Conservation (phyloP, 2,113 vertebrate genomes). For the Chamaea fasciata region DNA sequence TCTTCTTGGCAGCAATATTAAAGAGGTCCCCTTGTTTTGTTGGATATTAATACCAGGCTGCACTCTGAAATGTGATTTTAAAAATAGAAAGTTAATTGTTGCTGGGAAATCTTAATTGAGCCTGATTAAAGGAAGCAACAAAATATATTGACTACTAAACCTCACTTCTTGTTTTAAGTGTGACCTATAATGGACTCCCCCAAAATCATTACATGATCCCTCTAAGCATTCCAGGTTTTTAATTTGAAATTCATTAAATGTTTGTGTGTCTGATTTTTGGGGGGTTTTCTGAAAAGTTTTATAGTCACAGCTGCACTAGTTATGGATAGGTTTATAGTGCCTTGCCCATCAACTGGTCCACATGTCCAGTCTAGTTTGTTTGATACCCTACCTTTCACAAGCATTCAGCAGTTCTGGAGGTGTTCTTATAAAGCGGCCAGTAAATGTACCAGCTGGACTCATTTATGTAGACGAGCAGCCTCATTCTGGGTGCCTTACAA, state of each 20-base stretch:
- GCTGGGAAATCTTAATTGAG: conserved; percentile 54
- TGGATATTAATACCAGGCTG: conserved; percentile 25
- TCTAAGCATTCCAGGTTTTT: conserved; percentile 48
- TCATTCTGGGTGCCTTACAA: conserved; percentile 68
- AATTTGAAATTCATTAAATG: conserved; percentile 69
- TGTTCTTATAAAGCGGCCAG: conserved; percentile 77
- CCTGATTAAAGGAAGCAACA: conserved; percentile 64
- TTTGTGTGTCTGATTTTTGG: conserved; percentile 73
- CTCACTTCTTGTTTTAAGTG: conserved; percentile 61
- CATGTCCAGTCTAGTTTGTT: conserved; percentile 76
- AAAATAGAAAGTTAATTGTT: conserved; percentile 59
- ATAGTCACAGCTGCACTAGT: conserved; percentile 82
- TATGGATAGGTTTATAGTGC: conserved; percentile 76
- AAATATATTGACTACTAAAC: conserved; percentile 48
- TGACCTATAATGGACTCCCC: conserved; percentile 12
- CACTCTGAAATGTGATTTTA: conserved; percentile 40
- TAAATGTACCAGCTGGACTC: conserved; percentile 84
- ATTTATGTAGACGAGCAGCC: conserved; percentile 73
- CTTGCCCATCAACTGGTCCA: conserved; percentile 71
- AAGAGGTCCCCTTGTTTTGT: conserved; percentile 10
- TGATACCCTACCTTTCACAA: conserved; percentile 77
- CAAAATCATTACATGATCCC: not conserved
- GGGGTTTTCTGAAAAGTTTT: conserved; percentile 70
- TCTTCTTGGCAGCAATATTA: conserved; percentile 31
- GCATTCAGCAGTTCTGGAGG: conserved; percentile 72